Conservation (phyloP, 2,797 vertebrate genomes). For the Chlorospingus flavigularis region DNA sequence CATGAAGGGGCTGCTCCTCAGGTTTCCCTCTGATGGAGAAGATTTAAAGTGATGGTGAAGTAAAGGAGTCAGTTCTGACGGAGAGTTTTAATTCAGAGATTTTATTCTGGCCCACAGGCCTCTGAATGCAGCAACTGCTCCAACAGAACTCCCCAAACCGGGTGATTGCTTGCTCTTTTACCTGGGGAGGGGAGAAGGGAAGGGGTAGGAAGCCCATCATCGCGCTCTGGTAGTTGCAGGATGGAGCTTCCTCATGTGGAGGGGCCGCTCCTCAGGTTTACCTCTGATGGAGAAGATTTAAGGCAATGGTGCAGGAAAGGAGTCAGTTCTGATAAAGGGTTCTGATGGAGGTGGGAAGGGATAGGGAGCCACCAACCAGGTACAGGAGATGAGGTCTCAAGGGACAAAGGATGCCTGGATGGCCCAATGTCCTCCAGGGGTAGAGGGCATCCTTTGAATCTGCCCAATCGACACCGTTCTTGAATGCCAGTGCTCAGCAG, state of each 20-base stretch:
- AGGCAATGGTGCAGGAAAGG: too few relatives aligned
- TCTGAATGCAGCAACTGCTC: not conserved
- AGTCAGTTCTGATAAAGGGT: too few relatives aligned
- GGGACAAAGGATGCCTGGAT: not conserved
- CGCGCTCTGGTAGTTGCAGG: too few relatives aligned
- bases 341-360: too few relatives aligned
- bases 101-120: not conserved
- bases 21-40: not conserved
- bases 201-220: too few relatives aligned
- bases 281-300: too few relatives aligned
- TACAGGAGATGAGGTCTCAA: not conserved
- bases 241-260: too few relatives aligned
- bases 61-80: not conserved
- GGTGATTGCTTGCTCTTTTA: fast-evolving
- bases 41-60: not conserved
- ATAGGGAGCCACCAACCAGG: not conserved
- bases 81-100: not conserved
- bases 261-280: too few relatives aligned
- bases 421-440: too few relatives aligned
- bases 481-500: too few relatives aligned
- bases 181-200: not conserved
- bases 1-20: not conserved
- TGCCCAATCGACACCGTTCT: fast-evolving
- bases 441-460: not conserved
- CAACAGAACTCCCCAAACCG: fast-evolving